Conservation (phyloP, 2,113 vertebrate genomes). For the Castor canadensis region DNA sequence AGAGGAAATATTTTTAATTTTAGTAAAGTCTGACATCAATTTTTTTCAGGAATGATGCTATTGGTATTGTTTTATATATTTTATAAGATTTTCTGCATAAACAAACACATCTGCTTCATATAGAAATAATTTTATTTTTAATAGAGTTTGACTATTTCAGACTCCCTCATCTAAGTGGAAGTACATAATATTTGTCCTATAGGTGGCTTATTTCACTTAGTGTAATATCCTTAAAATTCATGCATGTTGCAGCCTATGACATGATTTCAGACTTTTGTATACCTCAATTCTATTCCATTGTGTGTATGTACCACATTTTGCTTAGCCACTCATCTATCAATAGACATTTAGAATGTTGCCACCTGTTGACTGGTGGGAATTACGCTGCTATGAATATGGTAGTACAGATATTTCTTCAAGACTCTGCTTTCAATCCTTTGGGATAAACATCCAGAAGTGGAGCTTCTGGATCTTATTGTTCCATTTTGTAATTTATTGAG, state of each 20-base stretch:
- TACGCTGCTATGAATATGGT: neutral
- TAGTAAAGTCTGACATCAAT: neutral
- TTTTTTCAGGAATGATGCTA: neutral
- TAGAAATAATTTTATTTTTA: neutral
- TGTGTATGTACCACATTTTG: neutral
- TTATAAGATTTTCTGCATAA: neutral
- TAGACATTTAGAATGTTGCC: neutral
- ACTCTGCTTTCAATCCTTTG: neutral
- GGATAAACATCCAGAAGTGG: neutral
- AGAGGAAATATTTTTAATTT: neutral
- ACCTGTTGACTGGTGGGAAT: neutral
- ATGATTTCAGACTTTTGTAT: neutral
- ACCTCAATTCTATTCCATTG: neutral
- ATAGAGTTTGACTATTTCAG: neutral
- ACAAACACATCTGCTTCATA: neutral
- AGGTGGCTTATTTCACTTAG: neutral
- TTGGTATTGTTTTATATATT: neutral
- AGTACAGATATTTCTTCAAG: neutral
- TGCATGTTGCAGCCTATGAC: neutral
- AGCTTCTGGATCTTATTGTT: neutral
- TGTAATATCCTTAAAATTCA: neutral
- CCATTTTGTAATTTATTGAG: too few relatives aligned
- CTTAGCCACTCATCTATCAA: too few relatives aligned
- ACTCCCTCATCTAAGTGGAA: neutral
- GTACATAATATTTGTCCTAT: neutral